Evolutionary conservation across 2,113 vertebrate genomes (phyloP), one percentile per base, ranked within the genome.

Genomic region (Sardina pilchardus): DNA sequence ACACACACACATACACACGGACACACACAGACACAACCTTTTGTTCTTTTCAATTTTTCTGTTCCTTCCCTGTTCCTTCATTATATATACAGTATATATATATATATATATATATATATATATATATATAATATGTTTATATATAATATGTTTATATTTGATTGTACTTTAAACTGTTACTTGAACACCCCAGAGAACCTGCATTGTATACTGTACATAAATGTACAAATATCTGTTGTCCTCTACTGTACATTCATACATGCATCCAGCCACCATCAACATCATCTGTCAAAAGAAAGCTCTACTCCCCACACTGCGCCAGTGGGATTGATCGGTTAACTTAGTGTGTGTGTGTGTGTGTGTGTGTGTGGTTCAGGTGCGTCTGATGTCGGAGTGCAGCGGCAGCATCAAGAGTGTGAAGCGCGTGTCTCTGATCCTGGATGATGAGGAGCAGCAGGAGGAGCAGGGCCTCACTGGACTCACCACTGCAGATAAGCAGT

Each of bases 321-420:
- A 21, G 19, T 83, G 50, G 9, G 30, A 43, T 50, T 14, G 16
- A 42, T 26, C 21, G 7, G 16, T 45, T 84, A 34, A 47, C 26
- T 67, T 63, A n/a, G n/a, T 86, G 17, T 83, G 14, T 9, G 53
- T 36, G 81, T 34, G 42, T 50, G 36, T 75, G 85, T 83, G 19
- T 85, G 47, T 78, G 44, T 78, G 44, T 84, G 86, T 67, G 56
- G 59, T 81, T 42, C 90, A 96, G 95, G 86, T 87, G 24, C 87
- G 93, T 63, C 93, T 97, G 39, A 94, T 96, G 93, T 93, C 94
- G 24, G 91, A 95, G 81, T 96, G 94, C 90, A 95, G 94, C 14
- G 92, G 93, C 88, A 96, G 92, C 86, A 88, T 92, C 53, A 87
- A 93, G 88, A 91, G 92, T 88, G 92, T 95, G n/a, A 96, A 95